phyloP scores from a whole-genome alignment of 2,797 vertebrate genomes.

The Arctocebus calabarensis region DNA sequence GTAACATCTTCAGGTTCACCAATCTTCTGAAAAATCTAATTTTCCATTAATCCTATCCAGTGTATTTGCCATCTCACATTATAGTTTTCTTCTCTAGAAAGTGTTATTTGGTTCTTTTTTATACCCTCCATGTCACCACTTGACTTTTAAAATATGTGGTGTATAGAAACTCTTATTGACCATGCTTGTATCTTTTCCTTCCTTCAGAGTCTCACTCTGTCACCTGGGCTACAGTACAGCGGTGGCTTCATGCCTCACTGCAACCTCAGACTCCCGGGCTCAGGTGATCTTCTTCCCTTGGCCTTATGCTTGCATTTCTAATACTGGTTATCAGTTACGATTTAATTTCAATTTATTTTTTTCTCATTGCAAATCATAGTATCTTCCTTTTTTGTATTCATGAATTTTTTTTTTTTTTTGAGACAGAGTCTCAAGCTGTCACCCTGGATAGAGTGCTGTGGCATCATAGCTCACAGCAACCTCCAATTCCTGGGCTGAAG shows the following conservation, averaged over 20 bases:
- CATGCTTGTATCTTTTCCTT: background rate
- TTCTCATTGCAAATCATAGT: background rate
- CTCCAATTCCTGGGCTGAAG: too few species aligned
- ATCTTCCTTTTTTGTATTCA: background rate
- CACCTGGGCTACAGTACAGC: background rate
- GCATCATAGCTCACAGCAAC: too few species aligned
- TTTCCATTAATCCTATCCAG: background rate
- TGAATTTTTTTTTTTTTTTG: too few species aligned
- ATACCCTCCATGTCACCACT: background rate
- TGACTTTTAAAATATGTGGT: background rate
- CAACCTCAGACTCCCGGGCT: background rate
- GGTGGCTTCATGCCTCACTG: background rate
- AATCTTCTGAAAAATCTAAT: conserved; percentile 1
- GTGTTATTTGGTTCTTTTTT: conserved; percentile 8
- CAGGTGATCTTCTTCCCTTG: background rate
- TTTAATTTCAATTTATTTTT: conserved; percentile 45
- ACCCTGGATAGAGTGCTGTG: too few species aligned
- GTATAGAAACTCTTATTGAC: background rate
- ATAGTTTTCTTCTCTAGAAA: conserved; percentile 1
- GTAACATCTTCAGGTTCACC: background rate
- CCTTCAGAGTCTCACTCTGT: too few species aligned
- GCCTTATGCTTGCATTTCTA: background rate
- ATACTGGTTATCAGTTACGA: background rate
- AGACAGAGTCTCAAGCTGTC: too few species aligned
- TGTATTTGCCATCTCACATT: background rate